Conservation (phyloP, 2,888 invertebrate genomes). For the Polia nebulosa region DNA sequence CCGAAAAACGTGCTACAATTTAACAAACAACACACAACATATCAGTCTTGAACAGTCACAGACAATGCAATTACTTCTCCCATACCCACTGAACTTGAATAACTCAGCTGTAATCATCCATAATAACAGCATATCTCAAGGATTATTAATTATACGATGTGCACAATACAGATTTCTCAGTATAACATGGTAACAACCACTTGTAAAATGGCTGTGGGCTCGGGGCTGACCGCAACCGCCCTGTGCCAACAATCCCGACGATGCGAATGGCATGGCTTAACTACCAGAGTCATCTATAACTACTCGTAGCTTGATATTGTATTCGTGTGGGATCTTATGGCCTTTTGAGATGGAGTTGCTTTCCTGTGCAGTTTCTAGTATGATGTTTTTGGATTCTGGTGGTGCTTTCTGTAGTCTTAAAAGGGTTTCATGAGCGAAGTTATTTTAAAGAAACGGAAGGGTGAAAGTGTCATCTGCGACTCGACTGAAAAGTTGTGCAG, state of each 20-base stretch:
- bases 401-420: neutral
- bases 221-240: slow-evolving; percentile 77
- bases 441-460: no score
- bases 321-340: slow-evolving; percentile 47
- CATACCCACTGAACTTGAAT: slow-evolving; percentile 20
- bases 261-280: slow-evolving; percentile 77
- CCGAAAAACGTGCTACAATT: neutral
- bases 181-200: slow-evolving; percentile 74
- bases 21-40: slow-evolving; percentile 5
- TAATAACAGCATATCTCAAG: slow-evolving; percentile 37
- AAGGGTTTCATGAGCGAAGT: no score
- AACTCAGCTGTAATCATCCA: slow-evolving; percentile 19
- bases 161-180: slow-evolving; percentile 71
- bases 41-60: neutral
- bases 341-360: slow-evolving; percentile 10
- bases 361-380: slow-evolving; percentile 6
- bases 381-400: neutral
- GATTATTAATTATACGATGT: slow-evolving; percentile 64
- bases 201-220: slow-evolving; percentile 79
- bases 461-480: no score
- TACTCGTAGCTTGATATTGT: slow-evolving; percentile 59
- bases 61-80: slow-evolving; percentile 15
- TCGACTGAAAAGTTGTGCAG: no score
- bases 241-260: slow-evolving; percentile 76
- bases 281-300: slow-evolving; percentile 56